These are phyloP conservation scores for Antheraea pernyi DNA, from an alignment of 1,140 invertebrate species.

Conservation along the genomic window DNA sequence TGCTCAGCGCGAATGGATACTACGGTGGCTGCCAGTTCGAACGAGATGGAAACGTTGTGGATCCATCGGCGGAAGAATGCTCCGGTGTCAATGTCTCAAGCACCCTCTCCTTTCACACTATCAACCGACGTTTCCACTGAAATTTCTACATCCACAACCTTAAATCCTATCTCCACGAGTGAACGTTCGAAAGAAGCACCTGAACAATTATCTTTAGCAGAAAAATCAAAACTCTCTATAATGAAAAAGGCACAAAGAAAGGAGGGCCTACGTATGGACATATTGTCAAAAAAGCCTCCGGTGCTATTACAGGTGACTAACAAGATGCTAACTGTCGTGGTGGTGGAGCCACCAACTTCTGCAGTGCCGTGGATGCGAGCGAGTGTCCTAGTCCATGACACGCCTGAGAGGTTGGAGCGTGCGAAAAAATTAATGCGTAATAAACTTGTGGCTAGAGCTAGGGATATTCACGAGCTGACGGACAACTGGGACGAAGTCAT, in stretches of 20 bases:
- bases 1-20: constrained; percentile 46
- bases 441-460: constrained; percentile 49
- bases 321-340: constrained; percentile 48
- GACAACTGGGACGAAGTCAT: constrained; percentile 65
- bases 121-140: constrained; percentile 8
- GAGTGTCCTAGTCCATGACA: constrained; percentile 37
- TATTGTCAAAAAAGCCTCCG: constrained; percentile 51
- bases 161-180: neutral
- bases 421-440: constrained; percentile 58
- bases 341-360: constrained; percentile 46
- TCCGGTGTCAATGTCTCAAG: neutral
- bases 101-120: constrained; percentile 7
- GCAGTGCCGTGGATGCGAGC: constrained; percentile 30
- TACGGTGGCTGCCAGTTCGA: constrained; percentile 14
- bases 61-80: constrained; percentile 27
- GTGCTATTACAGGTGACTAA: constrained; percentile 58
- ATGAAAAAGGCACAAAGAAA: constrained; percentile 55
- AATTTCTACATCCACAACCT: neutral
- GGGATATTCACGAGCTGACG: constrained; percentile 50
- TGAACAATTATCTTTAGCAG: constrained; percentile 46
- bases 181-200: neutral
- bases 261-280: constrained; percentile 31
- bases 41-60: constrained; percentile 24
- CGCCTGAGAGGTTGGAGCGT: constrained; percentile 35
- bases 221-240: constrained; percentile 61